Conservation (phyloP, 2,888 invertebrate species). For the Maniola hyperantus region DNA sequence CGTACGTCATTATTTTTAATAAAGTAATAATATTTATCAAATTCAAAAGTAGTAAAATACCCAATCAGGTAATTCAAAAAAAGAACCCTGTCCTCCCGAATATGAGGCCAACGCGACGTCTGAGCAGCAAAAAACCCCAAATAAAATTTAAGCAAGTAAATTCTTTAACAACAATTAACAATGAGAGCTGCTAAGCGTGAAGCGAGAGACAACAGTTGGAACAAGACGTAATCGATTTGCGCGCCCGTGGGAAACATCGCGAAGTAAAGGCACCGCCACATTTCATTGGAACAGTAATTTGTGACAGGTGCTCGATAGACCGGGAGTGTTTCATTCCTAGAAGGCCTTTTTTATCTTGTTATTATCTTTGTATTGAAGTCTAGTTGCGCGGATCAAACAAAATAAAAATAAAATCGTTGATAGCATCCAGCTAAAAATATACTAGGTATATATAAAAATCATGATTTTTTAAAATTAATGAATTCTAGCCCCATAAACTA, state of each 20-base stretch:
- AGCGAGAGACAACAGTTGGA: conserved; percentile 46
- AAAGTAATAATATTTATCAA: no score
- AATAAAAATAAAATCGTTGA: neutral
- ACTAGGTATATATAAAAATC: no score
- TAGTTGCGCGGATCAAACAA: neutral
- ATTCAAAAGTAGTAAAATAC: no score
- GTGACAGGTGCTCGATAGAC: conserved; percentile 12
- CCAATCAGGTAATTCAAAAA: no score
- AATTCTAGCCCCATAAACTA: no score
- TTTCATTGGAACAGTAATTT: conserved; percentile 8
- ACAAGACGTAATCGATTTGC: conserved; percentile 49
- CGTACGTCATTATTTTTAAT: no score
- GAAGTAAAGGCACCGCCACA: conserved; percentile 37
- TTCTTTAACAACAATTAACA: conserved; percentile 26
- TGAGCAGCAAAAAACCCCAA: no score
- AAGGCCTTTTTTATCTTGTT: neutral
- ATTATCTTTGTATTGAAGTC: neutral
- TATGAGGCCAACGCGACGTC: no score
- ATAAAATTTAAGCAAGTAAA: neutral
- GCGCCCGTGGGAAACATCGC: conserved; percentile 50
- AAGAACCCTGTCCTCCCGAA: no score
- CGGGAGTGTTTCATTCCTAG: neutral
- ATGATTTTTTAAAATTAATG: no score
- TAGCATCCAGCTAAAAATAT: no score
- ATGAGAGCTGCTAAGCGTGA: conserved; percentile 30